Base-by-base conservation (phyloP, 30 jellyfish, hydroid and myxozoan genomes). In the Aurelia coerulea region DNA sequence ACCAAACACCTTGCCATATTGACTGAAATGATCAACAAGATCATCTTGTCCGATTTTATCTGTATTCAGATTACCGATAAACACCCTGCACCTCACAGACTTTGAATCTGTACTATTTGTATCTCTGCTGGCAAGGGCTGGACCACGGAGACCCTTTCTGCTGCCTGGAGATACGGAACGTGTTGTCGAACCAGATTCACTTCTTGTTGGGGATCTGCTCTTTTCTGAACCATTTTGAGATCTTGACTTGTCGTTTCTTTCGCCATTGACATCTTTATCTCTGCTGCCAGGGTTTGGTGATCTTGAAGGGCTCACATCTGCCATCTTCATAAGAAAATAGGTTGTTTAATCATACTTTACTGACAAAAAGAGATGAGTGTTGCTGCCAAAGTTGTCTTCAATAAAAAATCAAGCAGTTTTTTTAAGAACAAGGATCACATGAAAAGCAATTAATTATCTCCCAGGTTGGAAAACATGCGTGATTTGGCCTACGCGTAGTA, bases 61-160 rank as follows among this genome's bases (percentile, higher is more conserved):
- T 1, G 90, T 81, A 51, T 81, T 82, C 18, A 95, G 84, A 73
- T 95, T 95, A 9, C 99, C 99, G 78, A 95, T 77, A 33, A 95
- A 95, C 68, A 95, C 97, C 74, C 99, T 80, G 74, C 96, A 73
- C 52, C 97, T 65, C 23, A 94, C 90, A 15, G 97, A 84, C 64
- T 79, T 83, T 62, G 96, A 87, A 66, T 94, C 97, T 81, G 82
- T 84, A 33, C 97, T 94, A 85, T 89, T 94, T 49, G 99, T 94
- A 64, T 94, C 97, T 51, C 87, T 79, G 29, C 99, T 95, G 18
- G 87, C 85, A 42, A 35, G 77, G 13, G 80, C 34, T 6, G 66
- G 49, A 3, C 31, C 33, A 14, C 37, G 42, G 35, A 18, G 9
- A 68, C 59, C 52, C 79, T 33, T 33, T 10, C 53, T 54, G 23